A percentile compares a stretch with the other conserved stretches of the same genome.
Evolutionary conservation across 1,140 invertebrate genomes (phyloP).

Genomic region (Camponotus vicinus): DNA sequence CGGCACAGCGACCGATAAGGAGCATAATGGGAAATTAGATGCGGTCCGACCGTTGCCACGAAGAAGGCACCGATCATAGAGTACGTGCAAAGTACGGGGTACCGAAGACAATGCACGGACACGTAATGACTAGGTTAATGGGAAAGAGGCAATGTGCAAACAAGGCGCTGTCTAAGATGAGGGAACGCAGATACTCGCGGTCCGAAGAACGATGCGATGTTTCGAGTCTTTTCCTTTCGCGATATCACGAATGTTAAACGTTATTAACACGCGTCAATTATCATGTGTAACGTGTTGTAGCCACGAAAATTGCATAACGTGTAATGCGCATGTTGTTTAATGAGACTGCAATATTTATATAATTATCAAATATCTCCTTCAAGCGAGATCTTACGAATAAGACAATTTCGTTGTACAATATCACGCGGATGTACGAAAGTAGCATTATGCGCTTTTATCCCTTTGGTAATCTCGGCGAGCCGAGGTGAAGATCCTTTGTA

Average conservation of each 20-base stretch:
- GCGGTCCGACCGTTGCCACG: constrained; percentile 56
- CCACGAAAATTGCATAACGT: background rate
- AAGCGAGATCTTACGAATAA: background rate
- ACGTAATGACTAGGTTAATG: constrained; percentile 76
- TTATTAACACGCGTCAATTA: background rate
- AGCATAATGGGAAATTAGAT: constrained; percentile 75
- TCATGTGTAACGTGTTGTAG: background rate
- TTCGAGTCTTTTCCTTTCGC: constrained; percentile 56
- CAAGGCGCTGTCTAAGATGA: constrained; percentile 67
- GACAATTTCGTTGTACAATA: background rate
- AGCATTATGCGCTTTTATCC: background rate
- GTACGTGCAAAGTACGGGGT: constrained; percentile 74
- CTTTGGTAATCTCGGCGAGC: background rate
- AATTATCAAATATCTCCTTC: constrained; percentile 20
- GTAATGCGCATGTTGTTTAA: background rate
- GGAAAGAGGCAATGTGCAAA: constrained; percentile 75
- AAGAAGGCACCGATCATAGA: constrained; percentile 71
- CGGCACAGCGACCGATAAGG: constrained; percentile 61
- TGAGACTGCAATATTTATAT: background rate
- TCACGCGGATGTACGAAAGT: constrained; percentile 4
- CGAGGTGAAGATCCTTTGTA: constrained; percentile 55
- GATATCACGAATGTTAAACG: constrained; percentile 49
- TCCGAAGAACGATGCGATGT: constrained; percentile 28
- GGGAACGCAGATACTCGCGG: constrained; percentile 63
- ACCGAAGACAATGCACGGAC: constrained; percentile 72